Percentiles rank a stretch among this genome's conserved stretches.
Conservation (phyloP, 2,888 invertebrate genomes). For the Poecilobothrus nobilitatus region DNA sequence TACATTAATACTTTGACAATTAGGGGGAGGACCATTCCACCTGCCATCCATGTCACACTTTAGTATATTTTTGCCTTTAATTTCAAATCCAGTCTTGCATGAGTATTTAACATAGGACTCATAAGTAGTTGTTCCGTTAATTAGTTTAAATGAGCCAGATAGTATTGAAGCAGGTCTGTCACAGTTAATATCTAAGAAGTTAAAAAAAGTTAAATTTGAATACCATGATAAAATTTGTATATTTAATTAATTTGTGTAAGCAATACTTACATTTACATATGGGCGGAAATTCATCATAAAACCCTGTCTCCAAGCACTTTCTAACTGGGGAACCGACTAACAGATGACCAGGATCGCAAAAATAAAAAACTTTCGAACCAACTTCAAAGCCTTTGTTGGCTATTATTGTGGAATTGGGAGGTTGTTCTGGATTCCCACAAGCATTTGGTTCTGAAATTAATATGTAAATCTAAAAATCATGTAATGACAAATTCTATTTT, state of each 20-base stretch:
- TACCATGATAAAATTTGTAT: too few species aligned
- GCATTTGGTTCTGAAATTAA: slow-evolving; percentile 66
- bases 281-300: slow-evolving; percentile 88
- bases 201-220: background rate
- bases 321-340: slow-evolving; percentile 76
- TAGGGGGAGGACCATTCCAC: slow-evolving; percentile 88
- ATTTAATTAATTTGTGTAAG: too few species aligned
- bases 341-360: slow-evolving; percentile 77
- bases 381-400: slow-evolving; percentile 68
- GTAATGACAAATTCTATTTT: too few species aligned
- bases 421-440: slow-evolving; percentile 86
- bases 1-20: slow-evolving; percentile 62
- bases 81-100: slow-evolving; percentile 75
- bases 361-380: slow-evolving; percentile 73
- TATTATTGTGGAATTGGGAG: slow-evolving; percentile 83
- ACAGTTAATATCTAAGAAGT: slow-evolving; percentile 68
- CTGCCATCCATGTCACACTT: slow-evolving; percentile 87
- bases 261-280: slow-evolving; percentile 79
- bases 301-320: slow-evolving; percentile 82
- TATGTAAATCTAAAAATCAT: too few species aligned
- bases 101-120: slow-evolving; percentile 76
- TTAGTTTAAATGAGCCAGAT: slow-evolving; percentile 69
- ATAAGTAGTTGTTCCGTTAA: slow-evolving; percentile 82
- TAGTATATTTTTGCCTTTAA: slow-evolving; percentile 72
- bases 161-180: slow-evolving; percentile 79